Conservation (phyloP, 1,140 invertebrate species). For the Antheraea pernyi region DNA sequence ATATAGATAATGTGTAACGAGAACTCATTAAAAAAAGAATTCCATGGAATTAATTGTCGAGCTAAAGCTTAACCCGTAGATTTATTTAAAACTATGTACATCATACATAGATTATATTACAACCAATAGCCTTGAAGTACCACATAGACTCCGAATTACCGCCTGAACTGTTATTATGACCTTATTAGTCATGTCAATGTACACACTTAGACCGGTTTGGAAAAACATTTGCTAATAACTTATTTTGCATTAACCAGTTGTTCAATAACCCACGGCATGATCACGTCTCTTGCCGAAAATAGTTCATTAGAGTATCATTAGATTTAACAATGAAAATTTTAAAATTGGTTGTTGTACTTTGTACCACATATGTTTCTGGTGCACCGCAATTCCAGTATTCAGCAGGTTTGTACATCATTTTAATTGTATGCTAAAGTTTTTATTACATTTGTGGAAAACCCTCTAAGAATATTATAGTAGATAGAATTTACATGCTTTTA, state of each 20-base stretch:
- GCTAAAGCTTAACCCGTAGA: too few species aligned
- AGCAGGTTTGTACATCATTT: not conserved
- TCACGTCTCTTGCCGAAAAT: slow-evolving; percentile 2
- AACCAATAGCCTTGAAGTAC: not conserved
- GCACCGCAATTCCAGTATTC: not conserved
- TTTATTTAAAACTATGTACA: too few species aligned
- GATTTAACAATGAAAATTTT: not conserved
- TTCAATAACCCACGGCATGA: not conserved
- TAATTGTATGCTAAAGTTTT: not conserved
- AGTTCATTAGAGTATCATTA: not conserved
- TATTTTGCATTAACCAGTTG: slow-evolving; percentile 7
- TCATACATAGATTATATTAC: too few species aligned
- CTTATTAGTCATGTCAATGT: slow-evolving; percentile 3
- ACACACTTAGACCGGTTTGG: slow-evolving; percentile 14
- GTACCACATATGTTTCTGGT: not conserved
- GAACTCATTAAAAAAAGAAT: too few species aligned
- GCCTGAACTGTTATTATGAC: not conserved
- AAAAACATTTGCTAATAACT: slow-evolving; percentile 1
- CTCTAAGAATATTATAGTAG: too few species aligned
- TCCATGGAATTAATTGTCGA: too few species aligned
- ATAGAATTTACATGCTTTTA: too few species aligned
- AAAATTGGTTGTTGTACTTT: not conserved
- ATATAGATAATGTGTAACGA: too few species aligned
- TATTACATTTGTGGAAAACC: too few species aligned
- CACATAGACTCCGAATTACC: slow-evolving; percentile 1